Evolutionary conservation across 2,797 vertebrate species (phyloP), one percentile per base, ranked within the genome.

Genomic region (Scolopax rusticola): DNA sequence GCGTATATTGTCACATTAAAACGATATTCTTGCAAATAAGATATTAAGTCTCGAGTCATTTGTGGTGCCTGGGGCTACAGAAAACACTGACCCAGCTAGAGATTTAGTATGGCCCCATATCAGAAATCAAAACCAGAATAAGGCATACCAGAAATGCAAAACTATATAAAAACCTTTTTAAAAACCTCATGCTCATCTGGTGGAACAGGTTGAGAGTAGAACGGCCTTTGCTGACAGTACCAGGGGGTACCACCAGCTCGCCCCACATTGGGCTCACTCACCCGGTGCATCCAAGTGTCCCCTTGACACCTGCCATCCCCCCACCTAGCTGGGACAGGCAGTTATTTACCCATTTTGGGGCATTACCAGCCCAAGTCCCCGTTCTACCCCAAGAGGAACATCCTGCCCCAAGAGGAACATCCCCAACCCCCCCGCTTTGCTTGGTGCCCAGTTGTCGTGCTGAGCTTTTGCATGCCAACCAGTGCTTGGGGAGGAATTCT

Each of bases 151-250:
- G 94, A 91, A 96, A 96, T 91, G 91, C 91, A 96, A 94, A 97
- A 94, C 91, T 78, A 95, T 96, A 96, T 91, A 96, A 97, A 97
- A 96, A 90, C 56, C 77, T 88, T 75, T 75, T 95, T 96, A 96
- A 97, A 96, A 97, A 95, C 56, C 36, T 90, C 89, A 86, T 95
- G 89, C 92, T 93, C 7, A 67, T 56, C 48, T 79, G 33, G 40
- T 59, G 38, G 77, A 71, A 84, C 74, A 74, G 73, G 69, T 81
- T 64, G 40, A 47, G 69, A 68, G 80, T 74, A 45, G 30, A 75
- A 51, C 1, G 6, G 40, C 50, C 47, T 73, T 45, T 40, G 36
- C 28, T 74, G 20, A 41, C 28, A 56, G 73, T 73, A 70, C 50
- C 11, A 1, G 25, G 38, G 30, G 18, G 14, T 56, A 45, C 85